Base-by-base conservation (phyloP, 2,797 vertebrate genomes). In the Kryptopterus vitreolus region DNA sequence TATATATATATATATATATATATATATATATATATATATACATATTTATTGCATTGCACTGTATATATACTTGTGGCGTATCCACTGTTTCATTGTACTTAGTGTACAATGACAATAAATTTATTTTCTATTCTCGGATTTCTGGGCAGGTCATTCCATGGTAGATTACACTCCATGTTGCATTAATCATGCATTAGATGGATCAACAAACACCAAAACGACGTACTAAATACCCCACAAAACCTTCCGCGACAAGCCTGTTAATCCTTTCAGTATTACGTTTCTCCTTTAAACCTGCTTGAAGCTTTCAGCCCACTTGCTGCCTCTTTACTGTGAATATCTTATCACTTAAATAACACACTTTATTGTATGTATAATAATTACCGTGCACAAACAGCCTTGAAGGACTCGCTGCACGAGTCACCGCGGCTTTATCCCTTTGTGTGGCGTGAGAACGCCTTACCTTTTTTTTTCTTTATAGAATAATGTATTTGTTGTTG, bases 311-410 rank as follows among this genome's bases (percentile, higher is more conserved):
- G 18, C 62, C 76, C 76, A 53, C 76, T 43, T 77, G 35, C 22
- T 38, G 76, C 59, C 43, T 18, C 33, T n/a, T n/a, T n/a, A n/a
- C n/a, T 20, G 50, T 77, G 62, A 68, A 77, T 68, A 66, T 55
- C 62, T 66, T 55, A 68, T 77, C 31, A 4, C 50, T 43, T 77
- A 77, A 77, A 68, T 68, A 66, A 57, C 62, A 77, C 62, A 66
- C 50, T 31, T 76, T 63, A 22, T 43, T 66, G 48, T 65, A 61
- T 53, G 76, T 66, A 66, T 65, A 66, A 65, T 77, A 65, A 77
- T 77, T 65, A 77, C 31, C n/a, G 53, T 55, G 48, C 7, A 16
- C 76, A 77, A 77, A 55, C 16, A 66, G 48, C 15, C n/a, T 55
- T 16, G 38, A 77, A 33, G 31, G 38, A 38, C 31, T 26, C 5